These are phyloP conservation scores for Eilema sororculum DNA, from an alignment of 2,888 invertebrate species.

Conservation along the genomic window DNA sequence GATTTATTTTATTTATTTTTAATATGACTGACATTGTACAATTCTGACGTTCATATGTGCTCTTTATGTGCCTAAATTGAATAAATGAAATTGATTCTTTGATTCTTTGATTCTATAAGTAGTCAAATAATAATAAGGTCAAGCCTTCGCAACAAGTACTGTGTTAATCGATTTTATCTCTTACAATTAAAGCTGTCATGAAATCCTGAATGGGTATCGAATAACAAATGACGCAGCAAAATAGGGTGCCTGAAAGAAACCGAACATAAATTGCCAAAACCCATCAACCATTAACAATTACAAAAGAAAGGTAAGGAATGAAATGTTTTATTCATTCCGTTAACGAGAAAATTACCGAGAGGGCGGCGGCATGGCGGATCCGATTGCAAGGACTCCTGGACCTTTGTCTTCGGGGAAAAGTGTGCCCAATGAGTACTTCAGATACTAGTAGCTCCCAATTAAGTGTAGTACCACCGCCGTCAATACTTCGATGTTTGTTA, in stretches of 20 bases:
- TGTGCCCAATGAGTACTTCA: slow-evolving; percentile 79
- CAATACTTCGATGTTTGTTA: slow-evolving; percentile 63
- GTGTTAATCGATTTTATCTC: slow-evolving; percentile 44
- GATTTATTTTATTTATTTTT: no score
- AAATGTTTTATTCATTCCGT: slow-evolving; percentile 87
- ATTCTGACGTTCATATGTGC: no score
- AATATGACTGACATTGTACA: no score
- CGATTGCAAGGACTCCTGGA: slow-evolving; percentile 82
- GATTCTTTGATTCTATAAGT: no score
- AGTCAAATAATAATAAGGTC: slow-evolving; percentile 39
- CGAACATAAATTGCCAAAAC: slow-evolving; percentile 82
- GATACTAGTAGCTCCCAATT: slow-evolving; percentile 77
- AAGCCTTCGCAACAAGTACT: slow-evolving; percentile 34
- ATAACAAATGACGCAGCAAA: slow-evolving; percentile 70
- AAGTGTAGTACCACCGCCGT: slow-evolving; percentile 70
- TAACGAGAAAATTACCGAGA: slow-evolving; percentile 86
- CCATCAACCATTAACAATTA: slow-evolving; percentile 86
- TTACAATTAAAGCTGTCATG: slow-evolving; percentile 57
- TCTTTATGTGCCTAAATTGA: no score
- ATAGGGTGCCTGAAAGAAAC: slow-evolving; percentile 70
- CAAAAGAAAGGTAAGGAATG: slow-evolving; percentile 86
- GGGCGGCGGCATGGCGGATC: slow-evolving; percentile 79
- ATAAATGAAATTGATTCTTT: no score
- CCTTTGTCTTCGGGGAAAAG: slow-evolving; percentile 83
- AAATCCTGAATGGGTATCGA: slow-evolving; percentile 63